These are phyloP conservation scores for Hormiphora californensis DNA, from an alignment of 37 sponge, comb jelly and placozoan species.

Conservation along the genomic window DNA sequence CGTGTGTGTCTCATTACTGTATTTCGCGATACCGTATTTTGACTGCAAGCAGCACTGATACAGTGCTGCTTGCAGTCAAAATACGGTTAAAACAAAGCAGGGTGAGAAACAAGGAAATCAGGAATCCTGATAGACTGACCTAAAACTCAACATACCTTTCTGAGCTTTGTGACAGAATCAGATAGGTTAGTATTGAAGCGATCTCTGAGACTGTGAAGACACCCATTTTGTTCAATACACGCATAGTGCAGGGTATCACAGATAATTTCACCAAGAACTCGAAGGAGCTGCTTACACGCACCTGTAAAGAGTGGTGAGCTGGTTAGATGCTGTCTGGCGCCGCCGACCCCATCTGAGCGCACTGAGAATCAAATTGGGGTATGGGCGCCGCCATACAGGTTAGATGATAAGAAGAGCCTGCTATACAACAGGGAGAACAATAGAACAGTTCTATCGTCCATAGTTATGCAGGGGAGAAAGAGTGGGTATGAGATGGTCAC, in stretches of 20 bases:
- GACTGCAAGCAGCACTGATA: too few species aligned
- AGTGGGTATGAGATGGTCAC: background rate
- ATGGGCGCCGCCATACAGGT: too few species aligned
- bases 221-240: background rate
- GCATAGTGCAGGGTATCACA: background rate
- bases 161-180: background rate
- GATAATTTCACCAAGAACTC: background rate
- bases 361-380: too few species aligned
- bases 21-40: too few species aligned
- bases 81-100: too few species aligned
- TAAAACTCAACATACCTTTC: slow-evolving; percentile 4
- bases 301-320: background rate
- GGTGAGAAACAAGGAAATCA: background rate
- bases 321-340: too few species aligned
- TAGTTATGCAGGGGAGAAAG: background rate
- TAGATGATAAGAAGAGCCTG: too few species aligned
- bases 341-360: too few species aligned
- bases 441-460: background rate
- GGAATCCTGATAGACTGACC: background rate
- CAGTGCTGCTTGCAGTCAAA: too few species aligned
- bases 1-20: too few species aligned
- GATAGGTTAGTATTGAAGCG: background rate
- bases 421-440: too few species aligned
- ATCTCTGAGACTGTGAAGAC: background rate
- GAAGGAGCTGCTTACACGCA: slow-evolving; percentile 20